Evolutionary conservation across 1,140 invertebrate species (phyloP).

Genomic region (Pissodes strobi): DNA sequence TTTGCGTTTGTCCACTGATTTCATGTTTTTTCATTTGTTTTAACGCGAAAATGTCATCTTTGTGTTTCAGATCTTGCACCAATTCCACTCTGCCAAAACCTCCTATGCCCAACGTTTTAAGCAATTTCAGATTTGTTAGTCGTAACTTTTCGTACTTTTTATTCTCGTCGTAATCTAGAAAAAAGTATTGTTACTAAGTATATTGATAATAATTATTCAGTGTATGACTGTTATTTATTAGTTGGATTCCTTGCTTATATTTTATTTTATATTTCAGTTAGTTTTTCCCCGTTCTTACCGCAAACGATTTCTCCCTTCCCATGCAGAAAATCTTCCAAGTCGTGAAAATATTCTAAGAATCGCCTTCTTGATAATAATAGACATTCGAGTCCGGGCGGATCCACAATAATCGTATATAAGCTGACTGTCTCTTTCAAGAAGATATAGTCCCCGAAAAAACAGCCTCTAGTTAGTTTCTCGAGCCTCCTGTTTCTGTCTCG

Average conservation of each 20-base stretch:
- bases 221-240: no score
- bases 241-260: no score
- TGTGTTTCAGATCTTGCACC: slow-evolving; percentile 63
- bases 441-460: slow-evolving; percentile 81
- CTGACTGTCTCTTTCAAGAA: slow-evolving; percentile 79
- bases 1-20: slow-evolving; percentile 87
- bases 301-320: no score
- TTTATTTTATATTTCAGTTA: no score
- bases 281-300: no score
- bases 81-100: slow-evolving; percentile 93
- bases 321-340: slow-evolving; percentile 49
- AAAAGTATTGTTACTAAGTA: no score
- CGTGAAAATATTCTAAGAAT: slow-evolving; percentile 50
- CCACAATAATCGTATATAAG: slow-evolving; percentile 85
- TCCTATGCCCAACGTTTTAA: slow-evolving; percentile 87
- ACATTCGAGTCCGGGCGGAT: slow-evolving; percentile 86
- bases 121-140: slow-evolving; percentile 77
- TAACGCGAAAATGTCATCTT: slow-evolving; percentile 77
- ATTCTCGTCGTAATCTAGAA: not conserved
- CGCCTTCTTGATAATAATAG: slow-evolving; percentile 81
- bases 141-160: slow-evolving; percentile 69
- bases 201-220: no score
- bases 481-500: slow-evolving; percentile 55
- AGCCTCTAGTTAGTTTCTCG: slow-evolving; percentile 67
- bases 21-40: slow-evolving; percentile 93